Evolutionary conservation across 2,888 invertebrate genomes (phyloP).

Genomic region (Hirudinaria manillensis): DNA sequence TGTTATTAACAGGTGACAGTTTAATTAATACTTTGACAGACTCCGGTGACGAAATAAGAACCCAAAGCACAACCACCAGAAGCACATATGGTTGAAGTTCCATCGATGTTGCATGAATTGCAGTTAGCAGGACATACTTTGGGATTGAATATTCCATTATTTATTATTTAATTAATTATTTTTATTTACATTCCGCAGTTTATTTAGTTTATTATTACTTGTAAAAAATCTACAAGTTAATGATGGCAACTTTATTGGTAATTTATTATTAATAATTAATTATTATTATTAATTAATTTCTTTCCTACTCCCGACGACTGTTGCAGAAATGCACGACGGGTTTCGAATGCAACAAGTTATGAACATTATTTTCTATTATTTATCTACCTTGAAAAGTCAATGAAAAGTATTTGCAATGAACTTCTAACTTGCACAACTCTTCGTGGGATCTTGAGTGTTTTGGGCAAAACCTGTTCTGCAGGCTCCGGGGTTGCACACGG

Average conservation of each 20-base stretch:
- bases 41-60: conserved; percentile 10
- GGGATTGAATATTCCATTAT: neutral
- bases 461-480: conserved; percentile 17
- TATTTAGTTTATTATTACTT: neutral
- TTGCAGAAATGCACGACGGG: too few species aligned
- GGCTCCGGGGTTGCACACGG: conserved; percentile 22
- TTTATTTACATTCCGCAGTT: neutral
- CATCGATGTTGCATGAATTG: conserved; percentile 24
- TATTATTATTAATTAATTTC: too few species aligned
- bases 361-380: too few species aligned
- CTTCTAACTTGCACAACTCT: conserved; percentile 15
- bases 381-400: neutral
- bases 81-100: conserved; percentile 29
- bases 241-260: neutral
- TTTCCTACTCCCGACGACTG: too few species aligned
- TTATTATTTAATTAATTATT: neutral
- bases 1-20: too few species aligned
- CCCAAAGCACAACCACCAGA: conserved; percentile 27
- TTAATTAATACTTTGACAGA: conserved; percentile 11
- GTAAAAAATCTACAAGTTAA: neutral
- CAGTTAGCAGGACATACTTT: conserved; percentile 32
- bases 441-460: conserved; percentile 4
- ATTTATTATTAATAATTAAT: neutral
- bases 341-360: too few species aligned
- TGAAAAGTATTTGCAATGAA: neutral